Evolutionary conservation across 2,797 vertebrate species (phyloP), one percentile per base, ranked within the genome.

Genomic region (Avahi laniger): DNA sequence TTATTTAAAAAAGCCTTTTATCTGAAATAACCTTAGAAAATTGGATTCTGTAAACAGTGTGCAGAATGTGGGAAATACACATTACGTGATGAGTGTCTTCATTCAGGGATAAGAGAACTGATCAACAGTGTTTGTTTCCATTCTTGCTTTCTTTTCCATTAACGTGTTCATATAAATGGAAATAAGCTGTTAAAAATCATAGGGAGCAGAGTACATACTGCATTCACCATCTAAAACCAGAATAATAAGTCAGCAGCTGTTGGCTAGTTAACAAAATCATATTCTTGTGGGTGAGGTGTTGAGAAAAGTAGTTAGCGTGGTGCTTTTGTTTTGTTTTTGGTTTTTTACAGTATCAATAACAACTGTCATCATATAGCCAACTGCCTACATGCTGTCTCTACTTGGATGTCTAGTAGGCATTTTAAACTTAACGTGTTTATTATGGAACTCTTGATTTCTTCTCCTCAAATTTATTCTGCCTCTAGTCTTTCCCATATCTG

Each of bases 131-230:
- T 92, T 97, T 93, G 83, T 96, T 94, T 93, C 91, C 93, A 52
- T 95, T 86, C 78, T 96, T 92, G 41, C 91, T 92, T 97, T 92
- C 72, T 86, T 90, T 93, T 79, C 89, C 87, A 94, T 89, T 92
- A 96, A 76, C 0, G 10, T 88, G 80, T 86, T 97, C 87, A 89
- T 86, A 86, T 90, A 97, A 96, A 97, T 97, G 97, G 94, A 97
- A 97, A 97, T 92, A 85, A 67, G 96, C 94, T 94, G 75, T 84
- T 89, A 85, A 94, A 94, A 92, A 97, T 91, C 91, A 86, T 41
- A 76, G 80, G 65, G 72, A 73, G 69, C 9, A 0, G 78, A 89
- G 90, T 90, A 79, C 80, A 76, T 59, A 80, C 46, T 95, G 92
- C 73, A 87, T 63, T 96, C 87, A 83, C 81, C 46, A 15, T 92